These are phyloP conservation scores for Cygnus olor DNA, from an alignment of 2,797 vertebrate species.

Conservation along the genomic window DNA sequence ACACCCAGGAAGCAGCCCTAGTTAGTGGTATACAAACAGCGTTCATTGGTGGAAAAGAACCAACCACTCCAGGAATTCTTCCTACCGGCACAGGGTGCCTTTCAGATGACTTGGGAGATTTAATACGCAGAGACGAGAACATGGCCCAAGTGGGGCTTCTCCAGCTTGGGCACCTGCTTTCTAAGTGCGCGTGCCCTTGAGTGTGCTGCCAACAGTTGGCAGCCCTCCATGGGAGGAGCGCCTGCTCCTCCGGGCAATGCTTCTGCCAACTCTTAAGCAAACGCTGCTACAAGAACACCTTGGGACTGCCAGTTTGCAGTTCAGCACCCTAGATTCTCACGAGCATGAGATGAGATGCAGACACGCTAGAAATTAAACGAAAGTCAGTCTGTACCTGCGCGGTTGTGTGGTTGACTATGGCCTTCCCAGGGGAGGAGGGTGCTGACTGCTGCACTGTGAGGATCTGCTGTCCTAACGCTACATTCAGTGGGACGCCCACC, in stretches of 20 bases:
- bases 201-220: not conserved
- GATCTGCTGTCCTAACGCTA: conserved; percentile 91
- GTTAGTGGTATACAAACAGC: not conserved
- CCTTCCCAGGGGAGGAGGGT: conserved; percentile 87
- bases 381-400: conserved; percentile 79
- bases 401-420: conserved; percentile 81
- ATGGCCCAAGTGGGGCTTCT: not conserved
- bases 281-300: not conserved
- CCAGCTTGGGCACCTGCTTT: not conserved
- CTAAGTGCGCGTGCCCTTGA: not conserved
- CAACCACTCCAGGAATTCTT: not conserved
- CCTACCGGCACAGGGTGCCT: fast-evolving
- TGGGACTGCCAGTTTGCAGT: not conserved
- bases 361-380: conserved; percentile 2
- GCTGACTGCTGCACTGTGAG: conserved; percentile 88
- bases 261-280: not conserved
- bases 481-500: conserved; percentile 85
- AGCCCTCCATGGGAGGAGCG: fast-evolving
- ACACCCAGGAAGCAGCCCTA: not conserved
- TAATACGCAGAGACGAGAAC: not conserved
- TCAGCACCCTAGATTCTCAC: not conserved
- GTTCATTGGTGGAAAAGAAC: not conserved
- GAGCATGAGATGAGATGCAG: not conserved
- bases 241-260: fast-evolving
- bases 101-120: not conserved